phyloP scores from a whole-genome alignment of 2,113 vertebrate species.

The Catagonus wagneri region DNA sequence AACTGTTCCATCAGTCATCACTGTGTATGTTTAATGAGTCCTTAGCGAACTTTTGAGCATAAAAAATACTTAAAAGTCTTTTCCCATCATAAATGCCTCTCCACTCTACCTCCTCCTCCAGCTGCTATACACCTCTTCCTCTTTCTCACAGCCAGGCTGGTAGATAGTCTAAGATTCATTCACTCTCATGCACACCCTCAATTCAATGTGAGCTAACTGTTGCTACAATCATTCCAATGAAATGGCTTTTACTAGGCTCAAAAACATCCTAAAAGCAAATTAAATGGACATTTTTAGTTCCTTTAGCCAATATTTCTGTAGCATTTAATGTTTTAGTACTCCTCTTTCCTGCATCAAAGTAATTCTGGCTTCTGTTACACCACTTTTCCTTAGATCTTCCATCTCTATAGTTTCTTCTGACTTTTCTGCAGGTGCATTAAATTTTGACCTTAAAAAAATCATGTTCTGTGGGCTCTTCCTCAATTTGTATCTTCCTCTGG shows the following conservation, averaged over 20 bases:
- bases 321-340: neutral
- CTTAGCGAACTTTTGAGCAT: neutral
- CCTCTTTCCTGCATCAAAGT: neutral
- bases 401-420: neutral
- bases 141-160: neutral
- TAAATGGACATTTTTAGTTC: neutral
- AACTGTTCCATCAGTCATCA: neutral
- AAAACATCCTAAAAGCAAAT: neutral
- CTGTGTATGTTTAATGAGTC: neutral
- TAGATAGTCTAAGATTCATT: neutral
- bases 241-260: neutral
- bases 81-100: neutral
- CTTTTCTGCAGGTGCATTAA: neutral
- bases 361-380: neutral
- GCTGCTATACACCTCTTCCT: neutral
- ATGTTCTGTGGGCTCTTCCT: neutral
- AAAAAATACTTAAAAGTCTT: neutral
- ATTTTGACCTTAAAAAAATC: constrained; percentile 2
- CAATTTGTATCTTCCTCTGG: neutral
- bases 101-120: neutral
- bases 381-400: neutral
- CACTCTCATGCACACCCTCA: neutral
- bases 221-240: neutral
- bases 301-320: neutral
- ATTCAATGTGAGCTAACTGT: neutral